phyloP scores from a whole-genome alignment of 2,797 vertebrate genomes.

The Xerus rutilus region DNA sequence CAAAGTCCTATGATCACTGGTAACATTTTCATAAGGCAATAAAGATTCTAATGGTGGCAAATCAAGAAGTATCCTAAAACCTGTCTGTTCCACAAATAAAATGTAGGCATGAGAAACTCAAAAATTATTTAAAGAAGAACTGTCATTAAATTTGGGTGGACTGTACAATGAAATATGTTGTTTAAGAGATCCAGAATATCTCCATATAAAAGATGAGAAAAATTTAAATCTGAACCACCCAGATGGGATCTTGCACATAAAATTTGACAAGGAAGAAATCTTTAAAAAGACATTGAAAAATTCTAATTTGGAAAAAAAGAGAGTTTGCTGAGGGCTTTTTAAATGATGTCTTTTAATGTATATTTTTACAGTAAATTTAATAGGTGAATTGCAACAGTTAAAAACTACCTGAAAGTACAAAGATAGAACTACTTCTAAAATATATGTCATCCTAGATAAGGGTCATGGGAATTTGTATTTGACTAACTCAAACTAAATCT shows the following conservation, averaged over 20 bases:
- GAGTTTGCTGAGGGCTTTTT: neutral
- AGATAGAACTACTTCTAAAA: constrained; percentile 51
- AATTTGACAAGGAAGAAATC: constrained; percentile 39
- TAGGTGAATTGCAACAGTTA: neutral
- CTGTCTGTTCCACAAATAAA: constrained; percentile 34
- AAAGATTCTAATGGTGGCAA: no score
- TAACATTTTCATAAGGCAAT: constrained; percentile 20
- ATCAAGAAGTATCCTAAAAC: neutral
- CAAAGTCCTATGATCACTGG: constrained; percentile 13
- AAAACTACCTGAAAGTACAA: constrained; percentile 39
- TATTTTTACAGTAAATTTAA: constrained; percentile 30
- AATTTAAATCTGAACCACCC: constrained; percentile 49
- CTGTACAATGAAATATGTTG: constrained; percentile 23
- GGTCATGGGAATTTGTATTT: neutral
- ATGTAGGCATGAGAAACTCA: neutral
- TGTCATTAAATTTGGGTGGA: constrained; percentile 9
- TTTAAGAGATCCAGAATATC: neutral
- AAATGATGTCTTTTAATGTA: neutral
- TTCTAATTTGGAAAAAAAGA: neutral
- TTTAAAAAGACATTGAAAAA: constrained; percentile 53
- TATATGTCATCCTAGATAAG: constrained; percentile 10
- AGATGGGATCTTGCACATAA: neutral
- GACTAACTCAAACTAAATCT: constrained; percentile 48
- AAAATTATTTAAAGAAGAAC: constrained; percentile 51
- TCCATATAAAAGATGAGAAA: neutral